Evolutionary conservation across 2,797 vertebrate species (phyloP).

Genomic region (Diceros bicornis): DNA sequence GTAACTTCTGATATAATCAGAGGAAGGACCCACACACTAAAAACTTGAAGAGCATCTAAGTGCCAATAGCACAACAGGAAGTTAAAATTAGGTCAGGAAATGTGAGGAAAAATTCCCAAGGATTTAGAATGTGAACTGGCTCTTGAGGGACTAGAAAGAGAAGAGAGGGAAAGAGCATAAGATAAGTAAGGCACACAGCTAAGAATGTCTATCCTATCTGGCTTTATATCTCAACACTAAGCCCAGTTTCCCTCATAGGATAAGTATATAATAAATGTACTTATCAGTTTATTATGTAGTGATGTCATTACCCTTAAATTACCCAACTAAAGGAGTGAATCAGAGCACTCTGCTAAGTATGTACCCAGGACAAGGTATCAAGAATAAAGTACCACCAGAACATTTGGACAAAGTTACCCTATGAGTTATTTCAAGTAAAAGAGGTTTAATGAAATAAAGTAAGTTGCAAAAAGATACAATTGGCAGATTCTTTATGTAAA

Average conservation of each 20-base stretch:
- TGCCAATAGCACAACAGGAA: not conserved
- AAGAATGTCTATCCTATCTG: not conserved
- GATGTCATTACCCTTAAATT: constrained; percentile 12
- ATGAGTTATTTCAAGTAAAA: constrained; percentile 27
- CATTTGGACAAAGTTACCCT: not conserved
- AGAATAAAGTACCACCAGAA: not conserved
- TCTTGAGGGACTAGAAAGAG: not conserved
- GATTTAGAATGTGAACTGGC: not conserved
- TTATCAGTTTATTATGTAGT: not conserved
- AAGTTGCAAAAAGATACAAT: constrained; percentile 17
- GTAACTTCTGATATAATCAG: not conserved
- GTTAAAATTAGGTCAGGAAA: not conserved
- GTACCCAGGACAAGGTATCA: not conserved
- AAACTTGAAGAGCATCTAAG: not conserved
- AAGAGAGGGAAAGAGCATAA: not conserved
- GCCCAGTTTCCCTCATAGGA: not conserved
- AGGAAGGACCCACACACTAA: not conserved
- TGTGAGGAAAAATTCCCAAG: not conserved
- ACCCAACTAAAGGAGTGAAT: not conserved
- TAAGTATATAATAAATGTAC: not conserved
- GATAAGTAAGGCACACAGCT: not conserved
- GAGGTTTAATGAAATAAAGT: not conserved
- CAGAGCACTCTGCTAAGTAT: not conserved
- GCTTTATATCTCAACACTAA: not conserved
- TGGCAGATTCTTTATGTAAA: not conserved